phyloP scores from a whole-genome alignment of 92 coral and sea anemone species.

The Nematostella vectensis region DNA sequence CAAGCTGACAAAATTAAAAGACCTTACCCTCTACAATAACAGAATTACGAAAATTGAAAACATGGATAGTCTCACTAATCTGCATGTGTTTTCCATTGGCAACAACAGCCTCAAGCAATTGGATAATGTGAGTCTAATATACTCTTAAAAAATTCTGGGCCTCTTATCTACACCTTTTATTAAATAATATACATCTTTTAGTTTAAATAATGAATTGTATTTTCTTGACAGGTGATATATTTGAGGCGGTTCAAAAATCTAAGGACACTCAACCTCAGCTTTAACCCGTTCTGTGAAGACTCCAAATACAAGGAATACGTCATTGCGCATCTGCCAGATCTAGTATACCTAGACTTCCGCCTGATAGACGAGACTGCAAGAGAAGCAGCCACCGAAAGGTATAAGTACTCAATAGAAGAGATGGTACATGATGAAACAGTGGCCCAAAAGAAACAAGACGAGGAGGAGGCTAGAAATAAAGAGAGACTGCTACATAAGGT shows the following conservation, averaged over 20 bases:
- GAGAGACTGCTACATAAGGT: slow-evolving; percentile 86
- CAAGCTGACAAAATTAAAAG: slow-evolving; percentile 75
- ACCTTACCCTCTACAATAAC: slow-evolving; percentile 87
- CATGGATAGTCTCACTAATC: slow-evolving; percentile 71
- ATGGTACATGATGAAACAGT: slow-evolving; percentile 90
- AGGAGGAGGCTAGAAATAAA: slow-evolving; percentile 44
- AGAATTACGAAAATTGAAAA: slow-evolving; percentile 89
- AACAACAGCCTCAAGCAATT: slow-evolving; percentile 88
- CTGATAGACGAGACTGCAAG: slow-evolving; percentile 86
- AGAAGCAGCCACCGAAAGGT: slow-evolving; percentile 87
- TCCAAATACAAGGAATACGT: slow-evolving; percentile 88
- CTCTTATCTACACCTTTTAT: too few species aligned
- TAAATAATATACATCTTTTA: too few species aligned
- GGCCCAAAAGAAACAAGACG: slow-evolving; percentile 69
- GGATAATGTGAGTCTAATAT: slow-evolving; percentile 67
- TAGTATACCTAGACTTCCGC: slow-evolving; percentile 90
- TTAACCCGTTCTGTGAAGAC: slow-evolving; percentile 92
- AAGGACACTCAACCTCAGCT: slow-evolving; percentile 82
- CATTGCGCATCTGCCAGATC: slow-evolving; percentile 84
- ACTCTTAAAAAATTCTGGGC: too few species aligned
- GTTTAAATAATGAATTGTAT: too few species aligned
- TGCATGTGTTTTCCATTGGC: slow-evolving; percentile 93
- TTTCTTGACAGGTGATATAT: slow-evolving; percentile 52
- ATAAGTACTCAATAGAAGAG: slow-evolving; percentile 93
- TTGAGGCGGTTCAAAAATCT: slow-evolving; percentile 67